These are phyloP conservation scores for Callopanchax toddi DNA, from an alignment of 2,113 vertebrate genomes.

Conservation along the genomic window DNA sequence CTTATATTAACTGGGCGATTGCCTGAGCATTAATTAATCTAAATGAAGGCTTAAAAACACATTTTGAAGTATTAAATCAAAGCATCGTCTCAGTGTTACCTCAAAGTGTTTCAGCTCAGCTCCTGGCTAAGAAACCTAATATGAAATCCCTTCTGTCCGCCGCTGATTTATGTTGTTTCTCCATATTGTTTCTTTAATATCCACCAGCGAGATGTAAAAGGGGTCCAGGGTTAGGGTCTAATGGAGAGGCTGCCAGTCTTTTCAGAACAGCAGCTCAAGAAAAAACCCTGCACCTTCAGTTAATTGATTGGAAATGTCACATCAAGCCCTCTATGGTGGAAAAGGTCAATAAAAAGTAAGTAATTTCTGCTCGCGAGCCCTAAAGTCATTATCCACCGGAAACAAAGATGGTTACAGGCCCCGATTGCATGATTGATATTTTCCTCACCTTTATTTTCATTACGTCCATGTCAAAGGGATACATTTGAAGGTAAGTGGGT, in stretches of 20 bases:
- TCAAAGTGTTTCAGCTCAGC: no score
- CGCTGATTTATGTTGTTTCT: no score
- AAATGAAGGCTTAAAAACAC: no score
- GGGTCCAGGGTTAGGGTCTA: constrained; percentile 17
- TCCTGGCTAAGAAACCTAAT: no score
- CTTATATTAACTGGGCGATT: no score
- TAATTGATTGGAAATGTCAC: constrained; percentile 53
- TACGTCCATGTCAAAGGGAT: constrained; percentile 4
- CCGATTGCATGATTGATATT: not conserved
- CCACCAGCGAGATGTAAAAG: constrained; percentile 8
- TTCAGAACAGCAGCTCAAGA: not conserved
- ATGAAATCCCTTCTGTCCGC: no score
- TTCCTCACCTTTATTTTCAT: constrained; percentile 1
- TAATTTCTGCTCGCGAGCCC: not conserved
- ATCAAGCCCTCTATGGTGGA: constrained; percentile 12
- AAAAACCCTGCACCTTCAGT: constrained; percentile 16
- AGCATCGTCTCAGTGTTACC: no score
- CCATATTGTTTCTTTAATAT: constrained; percentile 51
- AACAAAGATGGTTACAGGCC: constrained; percentile 1
- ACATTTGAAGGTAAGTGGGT: not conserved
- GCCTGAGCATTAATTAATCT: no score
- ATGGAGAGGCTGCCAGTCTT: constrained; percentile 51
- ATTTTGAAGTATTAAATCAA: no score
- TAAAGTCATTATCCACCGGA: constrained; percentile 13
- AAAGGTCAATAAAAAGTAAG: constrained; percentile 11